Evolutionary conservation across 2,888 invertebrate genomes (phyloP).

Genomic region (Apamea crenata): DNA sequence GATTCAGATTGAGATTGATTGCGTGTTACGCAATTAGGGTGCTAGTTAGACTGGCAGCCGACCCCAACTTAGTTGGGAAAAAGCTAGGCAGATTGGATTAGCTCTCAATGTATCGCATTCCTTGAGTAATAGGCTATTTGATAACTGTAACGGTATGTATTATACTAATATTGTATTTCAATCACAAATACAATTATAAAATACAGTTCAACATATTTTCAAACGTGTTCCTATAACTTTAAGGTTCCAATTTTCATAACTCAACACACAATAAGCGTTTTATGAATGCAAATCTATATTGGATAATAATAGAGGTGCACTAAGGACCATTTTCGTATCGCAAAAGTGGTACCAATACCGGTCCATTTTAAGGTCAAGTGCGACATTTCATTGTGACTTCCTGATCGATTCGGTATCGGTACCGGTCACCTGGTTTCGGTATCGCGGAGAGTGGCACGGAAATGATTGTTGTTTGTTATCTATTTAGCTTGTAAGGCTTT

Average conservation of each 20-base stretch:
- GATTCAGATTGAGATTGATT: too few relatives aligned
- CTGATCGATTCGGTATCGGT: slow-evolving; percentile 71
- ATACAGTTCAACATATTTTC: neutral
- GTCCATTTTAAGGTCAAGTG: slow-evolving; percentile 77
- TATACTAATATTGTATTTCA: slow-evolving; percentile 13
- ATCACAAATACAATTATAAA: slow-evolving; percentile 38
- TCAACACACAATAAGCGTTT: slow-evolving; percentile 40
- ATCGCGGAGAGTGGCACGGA: slow-evolving; percentile 65
- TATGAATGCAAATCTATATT: slow-evolving; percentile 60
- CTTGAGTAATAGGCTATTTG: slow-evolving; percentile 3
- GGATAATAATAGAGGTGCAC: slow-evolving; percentile 40
- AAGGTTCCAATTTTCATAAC: slow-evolving; percentile 36
- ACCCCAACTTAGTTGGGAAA: neutral
- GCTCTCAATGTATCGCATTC: neutral
- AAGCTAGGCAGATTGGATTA: neutral
- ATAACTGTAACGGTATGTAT: neutral
- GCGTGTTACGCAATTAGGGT: too few relatives aligned
- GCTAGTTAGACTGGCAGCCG: too few relatives aligned
- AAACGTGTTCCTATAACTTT: neutral
- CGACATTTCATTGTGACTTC: slow-evolving; percentile 75
- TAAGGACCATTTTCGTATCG: slow-evolving; percentile 49
- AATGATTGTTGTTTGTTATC: slow-evolving; percentile 65
- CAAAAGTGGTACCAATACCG: slow-evolving; percentile 59
- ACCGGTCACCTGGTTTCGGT: slow-evolving; percentile 68
- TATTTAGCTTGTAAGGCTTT: slow-evolving; percentile 62